Evolutionary conservation across 2,888 invertebrate species (phyloP).

Genomic region (Habroteleia sp.): DNA sequence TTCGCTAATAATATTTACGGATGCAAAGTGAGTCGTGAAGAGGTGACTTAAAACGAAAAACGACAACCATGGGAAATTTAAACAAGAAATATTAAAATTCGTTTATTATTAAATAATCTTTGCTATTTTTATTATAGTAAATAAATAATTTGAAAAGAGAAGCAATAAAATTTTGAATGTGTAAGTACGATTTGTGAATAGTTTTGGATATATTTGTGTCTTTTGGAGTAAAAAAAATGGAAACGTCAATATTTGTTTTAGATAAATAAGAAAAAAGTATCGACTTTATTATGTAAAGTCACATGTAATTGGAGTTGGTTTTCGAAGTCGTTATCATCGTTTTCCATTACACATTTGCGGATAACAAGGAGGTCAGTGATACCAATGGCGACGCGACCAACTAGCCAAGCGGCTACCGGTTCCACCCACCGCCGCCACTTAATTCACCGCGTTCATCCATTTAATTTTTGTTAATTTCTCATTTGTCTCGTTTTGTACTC

Average conservation of each 20-base stretch:
- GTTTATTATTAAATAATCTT: no score
- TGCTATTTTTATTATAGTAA: background rate
- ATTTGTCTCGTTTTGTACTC: slow-evolving; percentile 61
- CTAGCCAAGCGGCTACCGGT: slow-evolving; percentile 65
- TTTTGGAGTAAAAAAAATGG: no score
- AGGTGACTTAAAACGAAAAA: slow-evolving; percentile 47
- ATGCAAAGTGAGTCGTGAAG: slow-evolving; percentile 53
- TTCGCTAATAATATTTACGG: slow-evolving; percentile 60
- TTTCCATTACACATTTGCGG: slow-evolving; percentile 62
- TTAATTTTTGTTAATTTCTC: slow-evolving; percentile 68
- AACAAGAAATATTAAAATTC: slow-evolving; percentile 24
- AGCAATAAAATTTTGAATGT: no score
- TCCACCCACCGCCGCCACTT: slow-evolving; percentile 61
- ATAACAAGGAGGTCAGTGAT: slow-evolving; percentile 74
- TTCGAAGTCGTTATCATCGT: slow-evolving; percentile 40
- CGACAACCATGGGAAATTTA: slow-evolving; percentile 29
- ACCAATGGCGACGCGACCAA: slow-evolving; percentile 66
- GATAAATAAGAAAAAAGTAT: slow-evolving; percentile 9
- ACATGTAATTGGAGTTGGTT: slow-evolving; percentile 24
- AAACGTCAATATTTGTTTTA: slow-evolving; percentile 10
- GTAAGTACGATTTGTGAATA: no score
- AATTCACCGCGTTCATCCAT: slow-evolving; percentile 57
- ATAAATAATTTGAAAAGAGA: no score
- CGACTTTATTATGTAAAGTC: slow-evolving; percentile 37
- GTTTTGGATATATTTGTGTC: no score